These are phyloP conservation scores for Tenthredo scrophulariae DNA, from an alignment of 2,888 invertebrate species.

Conservation along the genomic window DNA sequence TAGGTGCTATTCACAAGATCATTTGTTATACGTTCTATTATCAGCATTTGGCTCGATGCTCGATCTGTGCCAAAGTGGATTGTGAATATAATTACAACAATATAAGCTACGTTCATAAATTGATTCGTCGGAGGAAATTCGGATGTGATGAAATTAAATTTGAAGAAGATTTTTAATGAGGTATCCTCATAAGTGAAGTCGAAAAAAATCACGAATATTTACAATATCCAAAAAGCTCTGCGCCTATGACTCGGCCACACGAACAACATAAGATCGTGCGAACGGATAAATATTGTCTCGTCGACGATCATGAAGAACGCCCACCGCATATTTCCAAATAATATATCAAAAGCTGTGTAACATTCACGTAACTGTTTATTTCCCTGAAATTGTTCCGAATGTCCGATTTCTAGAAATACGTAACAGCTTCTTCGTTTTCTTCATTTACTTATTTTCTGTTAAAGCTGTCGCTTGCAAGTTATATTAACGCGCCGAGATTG, in stretches of 20 bases:
- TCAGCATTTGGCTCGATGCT: slow-evolving; percentile 25
- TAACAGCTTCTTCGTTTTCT: not conserved
- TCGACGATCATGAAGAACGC: slow-evolving; percentile 21
- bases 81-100: not conserved
- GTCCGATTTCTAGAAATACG: slow-evolving; percentile 25
- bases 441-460: not conserved
- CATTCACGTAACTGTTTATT: slow-evolving; percentile 18
- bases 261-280: slow-evolving; percentile 16
- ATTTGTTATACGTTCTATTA: slow-evolving; percentile 1
- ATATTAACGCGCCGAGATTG: not conserved
- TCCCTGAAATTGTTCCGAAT: slow-evolving; percentile 5
- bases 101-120: not conserved
- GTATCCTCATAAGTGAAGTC: not conserved
- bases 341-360: slow-evolving; percentile 42
- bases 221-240: slow-evolving; percentile 10
- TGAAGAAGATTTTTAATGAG: not conserved
- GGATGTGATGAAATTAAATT: not conserved
- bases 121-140: not conserved
- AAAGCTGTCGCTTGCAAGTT: not conserved
- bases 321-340: slow-evolving; percentile 39
- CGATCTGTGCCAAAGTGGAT: slow-evolving; percentile 8
- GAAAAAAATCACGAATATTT: not conserved
- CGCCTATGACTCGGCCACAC: not conserved
- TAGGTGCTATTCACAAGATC: not conserved
- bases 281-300: slow-evolving; percentile 27